Evolutionary conservation across 2,888 invertebrate species (phyloP), one percentile per base, ranked within the genome.

Genomic region (Lacanobia oleracea): DNA sequence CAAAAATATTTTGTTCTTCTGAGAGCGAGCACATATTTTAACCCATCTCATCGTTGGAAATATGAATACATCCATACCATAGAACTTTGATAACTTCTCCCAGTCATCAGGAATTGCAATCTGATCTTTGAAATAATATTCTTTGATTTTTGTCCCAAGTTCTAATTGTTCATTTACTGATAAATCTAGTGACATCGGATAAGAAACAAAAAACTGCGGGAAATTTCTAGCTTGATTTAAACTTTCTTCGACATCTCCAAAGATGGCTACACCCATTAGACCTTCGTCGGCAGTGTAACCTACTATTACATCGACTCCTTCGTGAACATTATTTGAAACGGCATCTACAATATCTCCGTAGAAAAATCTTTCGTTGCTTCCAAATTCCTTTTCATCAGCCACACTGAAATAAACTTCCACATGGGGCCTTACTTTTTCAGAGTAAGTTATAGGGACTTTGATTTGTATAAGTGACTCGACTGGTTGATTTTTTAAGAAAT

Each of bases 261-360:
- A 75, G 40, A 69, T 40, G 9, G 43, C 61, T 12, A 87, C 67
- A 6, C 51, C 54, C 45, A 89, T 54, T 0, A 89, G 21, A 21
- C 98, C 98, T 93, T 98, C 98, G 59, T 97, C 96, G 1, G 96
- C 95, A 23, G 97, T 97, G 5, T 97, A 90, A 9, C 98, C 98
- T 18, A 97, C 94, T 89, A 98, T 97, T 90, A 97, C 96, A 0
- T 98, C 97, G 0, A 97, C 94, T n/a, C 84, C 90, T 61, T 90
- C 86, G 50, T 96, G 92, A n/a, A 93, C 93, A n/a, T 97, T 96
- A 23, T 93, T 89, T 75, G 93, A 91, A 14, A 94, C 79, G 23
- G 89, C 88, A 50, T 96, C 92, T 43, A 80, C 67, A 1, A 88
- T 64, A 27, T 91, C 82, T n/a, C 88, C 90, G n/a, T 83, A 81